Base-by-base conservation (phyloP, 2,113 vertebrate species). In the Ranitomeya imitator region DNA sequence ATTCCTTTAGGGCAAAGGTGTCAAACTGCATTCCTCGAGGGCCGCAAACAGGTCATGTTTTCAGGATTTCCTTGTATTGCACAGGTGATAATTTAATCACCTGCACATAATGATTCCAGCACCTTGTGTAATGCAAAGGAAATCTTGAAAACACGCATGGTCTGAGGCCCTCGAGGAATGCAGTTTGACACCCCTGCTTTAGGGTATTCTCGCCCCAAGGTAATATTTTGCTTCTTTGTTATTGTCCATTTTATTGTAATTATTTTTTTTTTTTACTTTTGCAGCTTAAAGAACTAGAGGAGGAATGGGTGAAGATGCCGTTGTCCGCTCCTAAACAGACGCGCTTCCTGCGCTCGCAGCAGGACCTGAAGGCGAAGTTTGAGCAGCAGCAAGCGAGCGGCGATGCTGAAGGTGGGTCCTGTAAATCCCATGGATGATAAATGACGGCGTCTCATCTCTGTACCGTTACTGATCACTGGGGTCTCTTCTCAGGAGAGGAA, bases 201-300 rank as follows among this genome's bases (percentile, higher is more conserved):
- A 60, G 15, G 59, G 59, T 5, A 16, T 16, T 16, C 1, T 16
- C 59, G 59, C 5, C 5, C 12, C 14, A 7, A 63, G 5, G 65
- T n/a, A 11, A 67, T 11, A 26, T 23, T 21, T 3, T 13, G 23
- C 67, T 69, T 31, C 26, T 31, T 31, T 26, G 6, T 23, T 69
- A 5, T 12, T 26, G 5, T 69, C 12, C 9, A 14, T 26, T 26
- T 73, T 15, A 16, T 37, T 37, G 31, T 6, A 7, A 63, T 6
- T 10, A 0, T 18, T 86, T 89, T 37, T 37, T 19, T 10, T 1
- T 18, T 86, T 89, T 78, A 1, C 87, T 86, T 85, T 91, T 86
- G 0, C 89, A 99, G 98, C 93, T 99, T 80, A 99, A 99, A 93
- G 98, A 99, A 77, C 91, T 99, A 87, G 98, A 99, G 93, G 98